These are phyloP conservation scores for Anhinga rufa DNA, from an alignment of 2,113 vertebrate genomes.

Conservation along the genomic window DNA sequence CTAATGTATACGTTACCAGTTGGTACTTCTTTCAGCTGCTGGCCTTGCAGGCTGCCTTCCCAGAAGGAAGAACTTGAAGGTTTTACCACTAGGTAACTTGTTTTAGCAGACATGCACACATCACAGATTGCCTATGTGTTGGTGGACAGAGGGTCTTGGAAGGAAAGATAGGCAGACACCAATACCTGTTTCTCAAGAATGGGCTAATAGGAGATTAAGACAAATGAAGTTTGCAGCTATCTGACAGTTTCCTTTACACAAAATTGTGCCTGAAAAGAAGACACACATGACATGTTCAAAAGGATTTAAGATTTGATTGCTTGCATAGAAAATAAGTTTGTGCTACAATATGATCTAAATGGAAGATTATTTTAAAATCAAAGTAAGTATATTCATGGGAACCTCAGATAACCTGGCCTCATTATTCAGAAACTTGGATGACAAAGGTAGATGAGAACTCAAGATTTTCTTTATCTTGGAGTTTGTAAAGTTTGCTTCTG, in stretches of 20 bases:
- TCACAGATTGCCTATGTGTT: neutral
- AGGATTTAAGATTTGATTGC: neutral
- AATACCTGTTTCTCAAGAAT: constrained; percentile 2
- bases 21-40: constrained; percentile 20
- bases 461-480: neutral
- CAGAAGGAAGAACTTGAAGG: constrained; percentile 42
- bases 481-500: neutral
- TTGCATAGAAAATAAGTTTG: neutral
- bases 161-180: constrained; percentile 14
- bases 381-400: neutral
- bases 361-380: neutral
- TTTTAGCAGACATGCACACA: constrained; percentile 24
- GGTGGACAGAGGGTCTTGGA: constrained; percentile 1
- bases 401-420: neutral
- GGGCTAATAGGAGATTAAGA: neutral
- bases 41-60: constrained; percentile 45
- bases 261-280: neutral
- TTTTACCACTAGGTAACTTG: constrained; percentile 38
- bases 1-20: constrained; percentile 19
- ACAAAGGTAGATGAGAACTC: neutral
- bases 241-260: neutral
- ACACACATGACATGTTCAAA: neutral
- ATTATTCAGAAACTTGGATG: neutral
- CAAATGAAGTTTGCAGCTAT: neutral
- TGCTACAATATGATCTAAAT: neutral